phyloP scores from a whole-genome alignment of 2,888 invertebrate species.

The Anorthoa munda region DNA sequence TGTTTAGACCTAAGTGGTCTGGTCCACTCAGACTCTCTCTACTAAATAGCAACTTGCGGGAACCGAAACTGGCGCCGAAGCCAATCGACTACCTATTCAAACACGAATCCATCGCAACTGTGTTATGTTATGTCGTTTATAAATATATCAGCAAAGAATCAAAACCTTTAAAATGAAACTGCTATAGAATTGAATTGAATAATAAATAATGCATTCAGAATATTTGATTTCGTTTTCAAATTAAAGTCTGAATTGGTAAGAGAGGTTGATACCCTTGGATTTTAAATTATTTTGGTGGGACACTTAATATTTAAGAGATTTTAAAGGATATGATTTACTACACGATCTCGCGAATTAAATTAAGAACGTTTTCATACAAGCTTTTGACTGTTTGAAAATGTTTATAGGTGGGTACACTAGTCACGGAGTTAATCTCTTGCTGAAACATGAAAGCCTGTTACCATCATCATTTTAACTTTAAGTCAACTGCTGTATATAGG shows the following conservation, averaged over 20 bases:
- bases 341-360: not conserved
- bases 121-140: not conserved
- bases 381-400: not conserved
- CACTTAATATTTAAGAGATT: constrained; percentile 16
- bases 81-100: not conserved
- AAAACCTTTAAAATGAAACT: not conserved
- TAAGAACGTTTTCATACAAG: not conserved
- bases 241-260: constrained; percentile 22
- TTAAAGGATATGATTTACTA: constrained; percentile 10
- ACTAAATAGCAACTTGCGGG: not conserved
- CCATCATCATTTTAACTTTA: no score
- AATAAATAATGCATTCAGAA: constrained; percentile 36
- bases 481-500: no score
- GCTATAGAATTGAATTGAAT: constrained; percentile 1
- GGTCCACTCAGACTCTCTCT: no score
- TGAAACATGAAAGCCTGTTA: not conserved
- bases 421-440: not conserved
- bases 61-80: not conserved
- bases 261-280: constrained; percentile 45
- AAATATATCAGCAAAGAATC: not conserved
- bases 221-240: constrained; percentile 23
- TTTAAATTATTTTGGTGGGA: constrained; percentile 12
- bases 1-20: no score
- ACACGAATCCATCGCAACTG: not conserved
- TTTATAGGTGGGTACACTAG: not conserved